phyloP scores from a whole-genome alignment of 2,888 invertebrate genomes.

The Amitus sp. region DNA sequence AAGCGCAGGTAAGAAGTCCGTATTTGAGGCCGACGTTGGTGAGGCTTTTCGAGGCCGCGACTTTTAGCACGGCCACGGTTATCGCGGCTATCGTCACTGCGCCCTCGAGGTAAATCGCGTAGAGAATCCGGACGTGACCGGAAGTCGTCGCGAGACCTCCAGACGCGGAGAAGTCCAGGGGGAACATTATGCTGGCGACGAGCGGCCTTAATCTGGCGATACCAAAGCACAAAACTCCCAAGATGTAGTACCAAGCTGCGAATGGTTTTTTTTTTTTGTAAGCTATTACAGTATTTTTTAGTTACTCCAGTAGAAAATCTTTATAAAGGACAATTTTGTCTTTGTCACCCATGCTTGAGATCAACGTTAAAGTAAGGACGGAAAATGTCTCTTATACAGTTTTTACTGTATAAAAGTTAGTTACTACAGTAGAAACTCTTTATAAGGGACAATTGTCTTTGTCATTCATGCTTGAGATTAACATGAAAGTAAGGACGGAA shows the following conservation, averaged over 20 bases:
- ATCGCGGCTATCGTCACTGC: slow-evolving; percentile 73
- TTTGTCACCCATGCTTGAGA: no score
- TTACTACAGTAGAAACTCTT: no score
- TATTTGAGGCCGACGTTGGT: slow-evolving; percentile 69
- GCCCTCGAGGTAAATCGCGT: slow-evolving; percentile 76
- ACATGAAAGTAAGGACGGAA: no score
- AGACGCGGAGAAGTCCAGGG: slow-evolving; percentile 76
- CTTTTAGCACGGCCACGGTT: slow-evolving; percentile 70
- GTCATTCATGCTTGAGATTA: no score
- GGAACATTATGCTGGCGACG: slow-evolving; percentile 72
- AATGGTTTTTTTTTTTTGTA: no score
- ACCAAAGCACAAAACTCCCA: slow-evolving; percentile 73
- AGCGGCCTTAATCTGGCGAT: slow-evolving; percentile 67
- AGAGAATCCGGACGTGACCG: slow-evolving; percentile 71
- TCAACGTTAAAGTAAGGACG: no score
- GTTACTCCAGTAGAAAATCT: no score
- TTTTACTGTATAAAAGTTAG: no score
- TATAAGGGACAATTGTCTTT: no score
- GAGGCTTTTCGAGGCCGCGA: slow-evolving; percentile 70
- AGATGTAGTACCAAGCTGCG: slow-evolving; percentile 68
- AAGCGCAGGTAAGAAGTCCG: slow-evolving; percentile 68
- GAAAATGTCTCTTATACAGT: no score
- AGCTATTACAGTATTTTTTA: no score
- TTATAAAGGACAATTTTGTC: no score
- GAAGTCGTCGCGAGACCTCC: slow-evolving; percentile 74